A percentile compares a stretch with the other conserved stretches of the same genome.
Conservation (phyloP, 2,888 invertebrate species). For the Pandemis corylana region DNA sequence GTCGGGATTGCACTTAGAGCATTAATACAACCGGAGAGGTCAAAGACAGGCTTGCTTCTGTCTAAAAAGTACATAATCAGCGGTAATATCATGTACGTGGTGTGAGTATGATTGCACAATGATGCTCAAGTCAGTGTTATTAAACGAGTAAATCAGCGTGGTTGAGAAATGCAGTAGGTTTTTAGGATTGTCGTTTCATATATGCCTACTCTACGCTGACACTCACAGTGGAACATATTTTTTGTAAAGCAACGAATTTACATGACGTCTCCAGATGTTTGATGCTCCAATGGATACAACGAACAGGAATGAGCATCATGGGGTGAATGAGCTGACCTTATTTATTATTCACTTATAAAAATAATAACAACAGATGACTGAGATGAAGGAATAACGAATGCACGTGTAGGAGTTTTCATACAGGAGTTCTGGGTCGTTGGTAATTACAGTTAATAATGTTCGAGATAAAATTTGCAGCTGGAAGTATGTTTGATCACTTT, state of each 20-base stretch:
- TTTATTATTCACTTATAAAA: slow-evolving; percentile 70
- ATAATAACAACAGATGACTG: slow-evolving; percentile 54
- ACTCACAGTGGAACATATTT: no score
- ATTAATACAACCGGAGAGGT: background rate
- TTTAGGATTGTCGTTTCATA: no score
- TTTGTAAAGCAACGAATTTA: no score
- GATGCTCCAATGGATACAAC: slow-evolving; percentile 47
- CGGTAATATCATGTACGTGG: no score
- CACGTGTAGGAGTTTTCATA: slow-evolving; percentile 46
- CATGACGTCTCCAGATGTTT: background rate
- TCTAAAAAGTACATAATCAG: no score
- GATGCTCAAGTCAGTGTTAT: no score
- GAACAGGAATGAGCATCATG: slow-evolving; percentile 56
- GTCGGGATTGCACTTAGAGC: slow-evolving; percentile 23
- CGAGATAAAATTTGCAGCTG: slow-evolving; percentile 9
- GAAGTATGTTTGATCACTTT: no score
- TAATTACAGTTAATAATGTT: slow-evolving; percentile 53
- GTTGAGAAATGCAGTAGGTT: no score
- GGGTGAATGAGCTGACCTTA: slow-evolving; percentile 66
- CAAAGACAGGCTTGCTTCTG: background rate
- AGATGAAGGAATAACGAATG: slow-evolving; percentile 30
- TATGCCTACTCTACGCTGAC: no score
- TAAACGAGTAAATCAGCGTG: no score
- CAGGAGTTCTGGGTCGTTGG: slow-evolving; percentile 52
- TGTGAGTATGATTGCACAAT: no score